Percentiles rank a stretch among this genome's conserved stretches.
phyloP scores from a whole-genome alignment of 2,888 invertebrate genomes.

The Scaptomyza polygonia region DNA sequence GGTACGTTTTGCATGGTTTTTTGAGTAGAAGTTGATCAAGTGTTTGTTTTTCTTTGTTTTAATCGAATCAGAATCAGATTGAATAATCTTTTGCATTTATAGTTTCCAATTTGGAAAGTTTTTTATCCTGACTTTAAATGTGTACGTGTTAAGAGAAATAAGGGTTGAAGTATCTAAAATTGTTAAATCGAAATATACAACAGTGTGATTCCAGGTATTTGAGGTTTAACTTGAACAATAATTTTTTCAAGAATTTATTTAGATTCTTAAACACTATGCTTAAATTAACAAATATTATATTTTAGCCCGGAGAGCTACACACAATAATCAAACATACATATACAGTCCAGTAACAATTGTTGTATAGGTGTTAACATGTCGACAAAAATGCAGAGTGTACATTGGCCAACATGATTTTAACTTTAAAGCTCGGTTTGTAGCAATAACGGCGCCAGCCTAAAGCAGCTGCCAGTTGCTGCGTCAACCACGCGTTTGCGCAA shows the following conservation, averaged over 20 bases:
- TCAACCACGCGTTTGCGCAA: constrained; percentile 72
- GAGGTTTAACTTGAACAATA: background rate
- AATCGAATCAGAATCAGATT: background rate
- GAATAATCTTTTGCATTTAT: no score
- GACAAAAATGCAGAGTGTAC: constrained; percentile 31
- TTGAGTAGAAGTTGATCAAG: background rate
- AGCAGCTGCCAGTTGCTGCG: constrained; percentile 59
- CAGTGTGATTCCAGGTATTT: no score
- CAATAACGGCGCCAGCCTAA: constrained; percentile 63
- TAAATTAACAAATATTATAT: background rate
- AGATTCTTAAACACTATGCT: background rate
- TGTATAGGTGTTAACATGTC: background rate
- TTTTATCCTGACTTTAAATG: no score
- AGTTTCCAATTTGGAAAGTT: no score
- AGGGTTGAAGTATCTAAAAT: no score
- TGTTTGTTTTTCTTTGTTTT: background rate
- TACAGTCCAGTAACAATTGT: background rate
- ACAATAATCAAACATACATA: background rate
- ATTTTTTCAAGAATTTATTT: no score
- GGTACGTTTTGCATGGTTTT: constrained; percentile 15
- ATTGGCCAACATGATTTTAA: background rate
- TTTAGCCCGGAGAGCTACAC: no score
- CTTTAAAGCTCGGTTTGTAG: constrained; percentile 63
- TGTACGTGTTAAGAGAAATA: no score
- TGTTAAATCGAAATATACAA: no score